Percentiles rank a stretch among this genome's conserved stretches.
Evolutionary conservation across 1,140 invertebrate species (phyloP).

Genomic region (Campoletis sonorensis): DNA sequence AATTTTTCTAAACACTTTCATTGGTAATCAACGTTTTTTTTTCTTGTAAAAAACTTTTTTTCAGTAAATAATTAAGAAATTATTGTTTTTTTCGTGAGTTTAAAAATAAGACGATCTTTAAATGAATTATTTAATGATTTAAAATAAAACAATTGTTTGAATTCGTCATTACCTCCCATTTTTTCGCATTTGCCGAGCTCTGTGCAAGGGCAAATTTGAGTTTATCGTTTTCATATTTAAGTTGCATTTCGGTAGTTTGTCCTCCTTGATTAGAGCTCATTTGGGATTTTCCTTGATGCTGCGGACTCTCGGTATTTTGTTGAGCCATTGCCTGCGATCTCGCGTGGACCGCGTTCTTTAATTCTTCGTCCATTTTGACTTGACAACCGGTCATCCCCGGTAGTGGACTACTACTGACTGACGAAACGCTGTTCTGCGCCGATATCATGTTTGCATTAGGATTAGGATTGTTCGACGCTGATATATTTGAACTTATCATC

Average conservation of each 20-base stretch:
- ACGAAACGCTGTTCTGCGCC: slow-evolving; percentile 73
- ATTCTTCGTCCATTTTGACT: slow-evolving; percentile 72
- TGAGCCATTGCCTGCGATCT: slow-evolving; percentile 74
- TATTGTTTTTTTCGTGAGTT: too few relatives aligned
- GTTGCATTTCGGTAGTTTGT: slow-evolving; percentile 86
- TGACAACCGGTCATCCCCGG: slow-evolving; percentile 65
- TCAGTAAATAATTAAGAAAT: too few relatives aligned
- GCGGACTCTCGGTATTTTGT: slow-evolving; percentile 73
- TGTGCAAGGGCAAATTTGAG: slow-evolving; percentile 96
- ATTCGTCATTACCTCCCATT: slow-evolving; percentile 87
- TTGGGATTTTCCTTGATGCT: slow-evolving; percentile 73
- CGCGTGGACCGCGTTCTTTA: slow-evolving; percentile 73
- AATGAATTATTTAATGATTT: too few relatives aligned
- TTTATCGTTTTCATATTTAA: slow-evolving; percentile 98
- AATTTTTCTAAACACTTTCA: too few relatives aligned
- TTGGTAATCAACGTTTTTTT: not conserved
- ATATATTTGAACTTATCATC: slow-evolving; percentile 75
- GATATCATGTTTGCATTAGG: slow-evolving; percentile 74
- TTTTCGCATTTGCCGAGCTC: slow-evolving; percentile 97
- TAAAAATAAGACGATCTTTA: too few relatives aligned
- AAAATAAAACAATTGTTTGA: not conserved
- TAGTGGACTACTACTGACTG: slow-evolving; percentile 74
- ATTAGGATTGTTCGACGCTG: slow-evolving; percentile 73
- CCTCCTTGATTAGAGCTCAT: slow-evolving; percentile 61
- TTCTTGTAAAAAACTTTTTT: too few relatives aligned